Conservation (phyloP, 2,113 vertebrate genomes). For the Hyperopisus bebe region DNA sequence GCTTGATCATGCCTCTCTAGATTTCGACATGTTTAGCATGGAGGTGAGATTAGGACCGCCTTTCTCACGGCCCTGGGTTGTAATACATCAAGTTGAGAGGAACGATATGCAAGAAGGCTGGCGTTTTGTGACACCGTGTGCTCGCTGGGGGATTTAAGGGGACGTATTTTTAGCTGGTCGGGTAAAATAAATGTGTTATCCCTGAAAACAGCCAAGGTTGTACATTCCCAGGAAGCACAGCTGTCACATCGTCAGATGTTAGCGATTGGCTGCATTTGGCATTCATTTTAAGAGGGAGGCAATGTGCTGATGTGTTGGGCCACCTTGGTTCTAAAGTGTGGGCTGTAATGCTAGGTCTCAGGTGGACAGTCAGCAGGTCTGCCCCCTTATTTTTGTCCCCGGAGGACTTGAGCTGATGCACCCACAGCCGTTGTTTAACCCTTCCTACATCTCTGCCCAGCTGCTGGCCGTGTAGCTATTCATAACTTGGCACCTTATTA, state of each 20-base stretch:
- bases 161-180: not conserved
- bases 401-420: not conserved
- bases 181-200: slow-evolving; percentile 6
- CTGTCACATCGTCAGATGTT: not conserved
- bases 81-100: slow-evolving; percentile 11
- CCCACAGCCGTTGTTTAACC: not conserved
- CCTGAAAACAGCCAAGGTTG: slow-evolving; percentile 1
- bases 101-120: not conserved
- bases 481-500: not conserved
- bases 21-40: not conserved
- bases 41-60: not conserved
- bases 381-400: not conserved
- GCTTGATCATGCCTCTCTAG: not conserved
- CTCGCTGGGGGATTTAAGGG: not conserved
- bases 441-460: not conserved
- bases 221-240: not conserved
- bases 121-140: not conserved
- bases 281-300: slow-evolving; percentile 1
- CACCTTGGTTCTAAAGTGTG: not conserved
- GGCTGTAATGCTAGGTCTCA: not conserved
- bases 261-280: not conserved
- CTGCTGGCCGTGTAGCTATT: not conserved
- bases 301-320: not conserved
- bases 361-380: not conserved
- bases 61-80: not conserved